These are phyloP conservation scores for Kryptolebias ocellatus DNA, from an alignment of 2,797 vertebrate genomes.

Conservation along the genomic window DNA sequence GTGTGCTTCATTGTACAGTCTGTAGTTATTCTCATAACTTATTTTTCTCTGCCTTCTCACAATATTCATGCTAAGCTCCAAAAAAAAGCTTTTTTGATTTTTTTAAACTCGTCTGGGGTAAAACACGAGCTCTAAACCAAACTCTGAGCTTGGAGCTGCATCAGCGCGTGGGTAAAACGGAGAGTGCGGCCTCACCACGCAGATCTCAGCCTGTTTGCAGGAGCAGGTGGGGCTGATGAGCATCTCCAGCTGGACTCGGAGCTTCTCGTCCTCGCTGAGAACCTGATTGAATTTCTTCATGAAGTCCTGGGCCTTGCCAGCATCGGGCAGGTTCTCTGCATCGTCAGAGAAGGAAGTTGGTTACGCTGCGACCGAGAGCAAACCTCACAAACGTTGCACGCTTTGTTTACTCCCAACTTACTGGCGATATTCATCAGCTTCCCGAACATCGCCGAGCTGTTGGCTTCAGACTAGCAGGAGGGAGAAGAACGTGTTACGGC, in stretches of 20 bases:
- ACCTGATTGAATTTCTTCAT: conserved; percentile 99
- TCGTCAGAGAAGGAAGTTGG: neutral
- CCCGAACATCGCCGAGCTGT: conserved; percentile 93
- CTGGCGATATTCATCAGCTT: conserved; percentile 98
- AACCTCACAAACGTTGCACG: neutral
- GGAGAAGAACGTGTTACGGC: conserved; percentile 25
- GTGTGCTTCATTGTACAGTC: too few species aligned
- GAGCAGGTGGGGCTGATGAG: conserved; percentile 97
- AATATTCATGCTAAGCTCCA: too few species aligned
- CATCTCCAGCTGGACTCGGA: conserved; percentile 90
- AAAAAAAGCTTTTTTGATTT: too few species aligned
- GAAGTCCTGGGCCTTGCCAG: conserved; percentile 98
- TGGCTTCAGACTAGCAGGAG: conserved; percentile 89
- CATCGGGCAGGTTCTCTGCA: conserved; percentile 95
- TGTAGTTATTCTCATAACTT: too few species aligned
- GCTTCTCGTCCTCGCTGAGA: conserved; percentile 96
- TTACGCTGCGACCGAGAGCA: neutral
- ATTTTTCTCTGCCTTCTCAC: too few species aligned
- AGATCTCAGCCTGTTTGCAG: conserved; percentile 97
- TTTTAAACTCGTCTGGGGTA: too few species aligned
- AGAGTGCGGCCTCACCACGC: conserved; percentile 89
- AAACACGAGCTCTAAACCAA: neutral
- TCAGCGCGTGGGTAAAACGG: too few species aligned
- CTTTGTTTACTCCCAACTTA: conserved; percentile 77
- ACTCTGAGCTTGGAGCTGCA: neutral